Evolutionary conservation across 1,140 invertebrate genomes (phyloP), one percentile per base, ranked within the genome.

Genomic region (Thalassaphorura encarpata): DNA sequence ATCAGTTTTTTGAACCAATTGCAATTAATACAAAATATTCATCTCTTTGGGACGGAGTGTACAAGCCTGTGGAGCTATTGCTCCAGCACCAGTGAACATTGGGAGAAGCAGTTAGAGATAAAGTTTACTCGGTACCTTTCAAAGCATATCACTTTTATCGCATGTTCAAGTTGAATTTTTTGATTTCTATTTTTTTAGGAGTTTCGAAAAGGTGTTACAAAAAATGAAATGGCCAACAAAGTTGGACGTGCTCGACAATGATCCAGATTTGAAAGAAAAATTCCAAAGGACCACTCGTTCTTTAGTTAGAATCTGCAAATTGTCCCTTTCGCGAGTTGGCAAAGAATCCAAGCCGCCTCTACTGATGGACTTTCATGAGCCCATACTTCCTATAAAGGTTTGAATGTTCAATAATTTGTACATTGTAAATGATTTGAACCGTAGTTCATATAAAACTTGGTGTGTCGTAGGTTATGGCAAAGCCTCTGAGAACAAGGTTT

Each of bases 401-500:
- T 47, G 6, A 16, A 23, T 15, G 19, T 48, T 39, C n/a, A 21
- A 2, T 2, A 41, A 5, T 49, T 8, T 40, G 24, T 39, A 23
- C 11, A n/a, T 19, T 1, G 15, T 23, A 27, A 11, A 40, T 39
- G 24, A 16, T 36, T 36, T 36, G 33, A 36, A 36, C 33, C 33
- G n/a, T 11, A n/a, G 33, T 5, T 41, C 19, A 16, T 1, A 41
- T 56, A 6, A 19, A 2, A 18, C 18, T 26, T 18, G 18, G 27
- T 43, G 2, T 50, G 8, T 23, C 13, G 2, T 24, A 62, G 61
- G 45, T 65, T 1, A 56, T 65, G 56, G 43, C 60, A n/a, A 36
- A 59, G 33, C 60, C 63, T 16, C 33, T 65, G 15, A 62, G 55
- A 16, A 57, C 52, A 39, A n/a, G 60, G 52, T 65, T 65, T 54